Percentiles rank a stretch among this genome's conserved stretches.
Conservation (phyloP, 2,113 vertebrate genomes). For the Paracanthobrama guichenoti region DNA sequence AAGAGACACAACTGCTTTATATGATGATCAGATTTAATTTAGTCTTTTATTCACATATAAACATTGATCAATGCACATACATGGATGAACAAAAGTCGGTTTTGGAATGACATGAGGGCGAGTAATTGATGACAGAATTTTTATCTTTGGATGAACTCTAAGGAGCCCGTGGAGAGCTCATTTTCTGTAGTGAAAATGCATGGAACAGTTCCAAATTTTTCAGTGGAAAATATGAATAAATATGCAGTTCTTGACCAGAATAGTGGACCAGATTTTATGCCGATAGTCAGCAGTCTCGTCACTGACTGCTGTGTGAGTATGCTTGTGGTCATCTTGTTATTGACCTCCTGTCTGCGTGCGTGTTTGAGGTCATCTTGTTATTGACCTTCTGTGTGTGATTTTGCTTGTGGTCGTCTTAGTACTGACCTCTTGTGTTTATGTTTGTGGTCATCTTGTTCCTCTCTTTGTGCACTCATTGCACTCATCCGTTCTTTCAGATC, state of each 20-base stretch:
- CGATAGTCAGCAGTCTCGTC: neutral
- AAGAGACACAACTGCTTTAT: neutral
- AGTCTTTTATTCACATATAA: neutral
- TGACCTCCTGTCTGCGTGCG: neutral
- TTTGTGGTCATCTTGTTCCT: constrained; percentile 22
- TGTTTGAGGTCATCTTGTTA: constrained; percentile 1
- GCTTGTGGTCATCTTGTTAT: neutral
- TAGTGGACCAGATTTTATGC: neutral
- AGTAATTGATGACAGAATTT: neutral
- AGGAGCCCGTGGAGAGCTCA: neutral
- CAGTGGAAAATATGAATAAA: neutral
- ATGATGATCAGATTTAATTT: neutral
- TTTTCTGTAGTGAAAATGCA: neutral
- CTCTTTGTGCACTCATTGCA: constrained; percentile 75
- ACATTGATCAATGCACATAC: neutral
- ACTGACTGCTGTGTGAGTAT: neutral
- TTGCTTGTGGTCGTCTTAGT: neutral
- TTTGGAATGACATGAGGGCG: neutral
- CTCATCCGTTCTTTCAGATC: constrained; percentile 79
- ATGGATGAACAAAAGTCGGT: neutral
- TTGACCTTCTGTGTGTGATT: neutral
- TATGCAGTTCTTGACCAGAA: neutral
- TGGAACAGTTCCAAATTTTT: neutral
- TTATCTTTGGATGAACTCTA: neutral
- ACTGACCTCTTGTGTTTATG: constrained; percentile 42